Evolutionary conservation across 2,113 vertebrate species (phyloP), one percentile per base, ranked within the genome.

Genomic region (Elephantulus edwardii): DNA sequence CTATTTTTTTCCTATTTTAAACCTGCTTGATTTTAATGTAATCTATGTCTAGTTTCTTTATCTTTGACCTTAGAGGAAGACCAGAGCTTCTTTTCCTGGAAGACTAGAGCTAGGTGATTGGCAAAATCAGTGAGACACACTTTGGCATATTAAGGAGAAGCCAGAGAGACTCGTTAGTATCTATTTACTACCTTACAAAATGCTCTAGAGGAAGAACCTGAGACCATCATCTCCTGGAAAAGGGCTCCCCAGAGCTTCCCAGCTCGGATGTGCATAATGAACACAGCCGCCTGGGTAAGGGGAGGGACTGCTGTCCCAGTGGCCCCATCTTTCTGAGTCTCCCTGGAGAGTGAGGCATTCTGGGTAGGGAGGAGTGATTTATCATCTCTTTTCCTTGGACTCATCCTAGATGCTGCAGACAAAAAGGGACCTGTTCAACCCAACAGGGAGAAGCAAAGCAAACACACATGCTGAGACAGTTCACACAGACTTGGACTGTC

Each of bases 161-260:
- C 81, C 40, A 0, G 83, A 0, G 83, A 90, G 86, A 24, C 84
- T 89, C 7, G 16, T 84, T 75, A 60, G 35, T 3, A 17, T 78
- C 68, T 88, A 38, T 89, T 86, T 80, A 62, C 84, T 64, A 78
- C 83, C 58, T 35, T 50, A 68, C 52, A 72, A 46, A 89, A 88
- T 8, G 54, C 79, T 92, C 91, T 48, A 46, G 84, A 95, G 76
- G 71, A 70, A 76, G 84, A 83, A 50, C 14, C 40, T 30, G 75
- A 90, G 58, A 28, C 81, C 22, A 0, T 52, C 66, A 70, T 44
- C 82, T 93, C 85, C 85, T 72, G 82, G 40, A 76, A 20, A 10
- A 9, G 52, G 52, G 30, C 9, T 83, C 91, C 84, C 91, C 64
- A 66, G 93, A 38, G 93, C 74, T 58, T 35, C 56, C n/a, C 11